These are phyloP conservation scores for Sebastes kiyomatsui DNA, from an alignment of 2,797 vertebrate species.

Conservation along the genomic window DNA sequence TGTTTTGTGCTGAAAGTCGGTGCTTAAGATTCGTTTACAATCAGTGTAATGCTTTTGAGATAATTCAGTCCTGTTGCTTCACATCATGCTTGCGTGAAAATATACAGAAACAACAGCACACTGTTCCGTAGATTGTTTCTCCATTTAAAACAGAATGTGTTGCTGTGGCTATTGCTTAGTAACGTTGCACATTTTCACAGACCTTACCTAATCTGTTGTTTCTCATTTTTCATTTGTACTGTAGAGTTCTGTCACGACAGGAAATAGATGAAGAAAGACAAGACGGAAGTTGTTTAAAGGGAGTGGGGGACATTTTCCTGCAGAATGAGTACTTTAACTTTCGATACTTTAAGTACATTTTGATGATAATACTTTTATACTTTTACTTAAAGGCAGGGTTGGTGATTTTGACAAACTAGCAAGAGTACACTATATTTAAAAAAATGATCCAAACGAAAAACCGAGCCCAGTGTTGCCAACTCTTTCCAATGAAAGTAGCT, in stretches of 20 bases:
- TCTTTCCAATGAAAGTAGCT: too few relatives aligned
- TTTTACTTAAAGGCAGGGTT: too few relatives aligned
- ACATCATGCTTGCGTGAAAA: too few relatives aligned
- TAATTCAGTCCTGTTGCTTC: background rate
- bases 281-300: background rate
- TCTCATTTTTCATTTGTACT: background rate
- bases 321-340: background rate
- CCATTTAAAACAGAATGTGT: background rate
- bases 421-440: too few relatives aligned
- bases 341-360: too few relatives aligned
- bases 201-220: background rate
- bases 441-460: too few relatives aligned
- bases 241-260: background rate
- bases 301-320: background rate
- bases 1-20: background rate
- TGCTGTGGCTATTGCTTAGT: background rate
- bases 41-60: background rate
- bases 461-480: too few relatives aligned
- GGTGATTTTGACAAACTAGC: too few relatives aligned
- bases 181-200: background rate
- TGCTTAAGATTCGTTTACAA: background rate
- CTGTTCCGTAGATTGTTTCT: background rate
- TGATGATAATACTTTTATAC: too few relatives aligned
- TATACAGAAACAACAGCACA: background rate
- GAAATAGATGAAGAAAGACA: background rate